A percentile compares a stretch with the other conserved stretches of the same genome.
These are phyloP conservation scores for Selene dorsalis DNA, from an alignment of 2,797 vertebrate species.

Conservation along the genomic window DNA sequence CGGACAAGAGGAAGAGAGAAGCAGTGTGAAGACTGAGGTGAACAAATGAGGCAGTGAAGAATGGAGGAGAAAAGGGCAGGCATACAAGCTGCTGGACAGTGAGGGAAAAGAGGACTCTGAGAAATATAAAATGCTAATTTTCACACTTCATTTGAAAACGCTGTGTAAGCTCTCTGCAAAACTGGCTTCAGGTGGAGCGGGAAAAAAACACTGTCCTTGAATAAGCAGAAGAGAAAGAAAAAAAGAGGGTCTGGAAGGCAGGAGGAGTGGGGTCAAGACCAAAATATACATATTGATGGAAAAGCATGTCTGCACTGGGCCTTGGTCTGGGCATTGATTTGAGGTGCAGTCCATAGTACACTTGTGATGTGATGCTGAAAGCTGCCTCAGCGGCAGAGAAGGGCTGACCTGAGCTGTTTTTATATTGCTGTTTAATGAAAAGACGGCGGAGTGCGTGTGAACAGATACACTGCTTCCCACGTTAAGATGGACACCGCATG, in stretches of 20 bases:
- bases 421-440: conserved; percentile 86
- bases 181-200: conserved; percentile 40
- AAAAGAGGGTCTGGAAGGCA: conserved; percentile 35
- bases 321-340: conserved; percentile 70
- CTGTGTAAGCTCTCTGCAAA: conserved; percentile 57
- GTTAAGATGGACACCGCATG: conserved; percentile 38
- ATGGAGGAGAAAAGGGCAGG: conserved; percentile 25
- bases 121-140: conserved; percentile 62
- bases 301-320: conserved; percentile 59
- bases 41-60: conserved; percentile 31
- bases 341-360: conserved; percentile 47
- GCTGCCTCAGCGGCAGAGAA: conserved; percentile 73
- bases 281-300: conserved; percentile 82
- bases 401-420: conserved; percentile 84
- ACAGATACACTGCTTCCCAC: conserved; percentile 65
- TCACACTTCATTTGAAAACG: conserved; percentile 57
- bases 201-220: conserved; percentile 50
- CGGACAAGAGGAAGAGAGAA: conserved; percentile 28
- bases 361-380: conserved; percentile 68
- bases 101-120: conserved; percentile 31
- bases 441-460: conserved; percentile 44
- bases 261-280: conserved; percentile 72
- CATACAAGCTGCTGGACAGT: conserved; percentile 34
- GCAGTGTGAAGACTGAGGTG: conserved; percentile 12
- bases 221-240: conserved; percentile 17